Evolutionary conservation across 1,140 invertebrate species (phyloP).

Genomic region (Anastatus disparis): DNA sequence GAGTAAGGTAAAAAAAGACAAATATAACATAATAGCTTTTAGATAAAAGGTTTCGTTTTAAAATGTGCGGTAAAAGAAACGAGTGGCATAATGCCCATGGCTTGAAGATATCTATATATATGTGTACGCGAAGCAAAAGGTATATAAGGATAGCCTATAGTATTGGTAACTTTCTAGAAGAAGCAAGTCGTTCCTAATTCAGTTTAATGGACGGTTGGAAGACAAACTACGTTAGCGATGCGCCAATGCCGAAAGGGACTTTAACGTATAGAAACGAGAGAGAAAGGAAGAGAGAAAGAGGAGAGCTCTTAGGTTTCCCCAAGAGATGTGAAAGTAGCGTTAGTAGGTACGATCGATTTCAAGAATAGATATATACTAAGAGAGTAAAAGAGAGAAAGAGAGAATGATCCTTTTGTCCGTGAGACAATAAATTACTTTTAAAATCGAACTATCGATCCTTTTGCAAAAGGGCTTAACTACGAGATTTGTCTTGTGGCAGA

Average conservation of each 20-base stretch:
- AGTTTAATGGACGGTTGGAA: conserved; percentile 51
- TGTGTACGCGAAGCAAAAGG: no score
- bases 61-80: neutral
- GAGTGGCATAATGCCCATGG: conserved; percentile 1
- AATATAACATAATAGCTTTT: no score
- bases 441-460: conserved; percentile 37
- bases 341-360: conserved; percentile 17
- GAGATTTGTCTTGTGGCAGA: conserved; percentile 35
- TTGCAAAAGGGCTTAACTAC: conserved; percentile 22
- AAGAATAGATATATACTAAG: conserved; percentile 10
- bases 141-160: neutral
- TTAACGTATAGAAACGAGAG: conserved; percentile 3
- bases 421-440: conserved; percentile 42
- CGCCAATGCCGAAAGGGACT: conserved; percentile 49
- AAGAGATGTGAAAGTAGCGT: neutral
- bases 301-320: conserved; percentile 11
- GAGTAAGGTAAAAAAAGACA: no score
- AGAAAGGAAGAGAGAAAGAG: neutral
- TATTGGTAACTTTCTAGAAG: conserved; percentile 24
- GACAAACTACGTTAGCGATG: conserved; percentile 52
- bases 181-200: conserved; percentile 46
- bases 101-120: no score
- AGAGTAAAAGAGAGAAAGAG: no score
- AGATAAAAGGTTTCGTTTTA: no score
- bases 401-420: conserved; percentile 28